Conservation (phyloP, 2,888 invertebrate species). For the Pocota personata region DNA sequence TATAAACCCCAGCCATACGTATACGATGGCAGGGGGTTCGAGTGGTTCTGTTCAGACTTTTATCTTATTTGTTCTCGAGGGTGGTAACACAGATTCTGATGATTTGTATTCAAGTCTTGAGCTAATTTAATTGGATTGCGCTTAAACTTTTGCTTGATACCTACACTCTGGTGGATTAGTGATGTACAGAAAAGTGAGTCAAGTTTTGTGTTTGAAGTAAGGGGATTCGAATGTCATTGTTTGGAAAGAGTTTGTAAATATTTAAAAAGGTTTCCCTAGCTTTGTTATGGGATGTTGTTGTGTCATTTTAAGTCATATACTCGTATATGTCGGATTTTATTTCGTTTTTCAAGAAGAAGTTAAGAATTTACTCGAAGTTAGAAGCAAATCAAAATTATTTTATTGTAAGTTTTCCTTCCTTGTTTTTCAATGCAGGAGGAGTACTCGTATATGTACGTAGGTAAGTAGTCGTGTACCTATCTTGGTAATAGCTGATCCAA, state of each 20-base stretch:
- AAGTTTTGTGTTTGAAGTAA: not conserved
- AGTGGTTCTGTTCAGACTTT: not conserved
- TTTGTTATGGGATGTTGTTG: too few species aligned
- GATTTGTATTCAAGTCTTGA: constrained; percentile 9
- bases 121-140: constrained; percentile 7
- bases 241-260: not conserved
- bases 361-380: too few species aligned
- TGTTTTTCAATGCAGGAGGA: too few species aligned
- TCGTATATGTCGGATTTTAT: too few species aligned
- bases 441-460: too few species aligned
- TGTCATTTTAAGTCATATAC: too few species aligned
- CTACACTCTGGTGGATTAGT: constrained; percentile 1
- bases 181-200: not conserved
- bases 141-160: not conserved
- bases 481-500: too few species aligned
- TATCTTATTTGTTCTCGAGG: constrained; percentile 3
- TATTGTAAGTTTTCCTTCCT: too few species aligned
- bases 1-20: not conserved
- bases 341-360: too few species aligned
- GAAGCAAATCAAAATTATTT: too few species aligned
- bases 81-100: not conserved
- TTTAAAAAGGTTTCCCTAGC: not conserved
- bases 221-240: not conserved
- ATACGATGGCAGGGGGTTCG: not conserved
- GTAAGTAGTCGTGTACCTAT: too few species aligned